Evolutionary conservation across 2,113 vertebrate genomes (phyloP).

Genomic region (Platanista minor): DNA sequence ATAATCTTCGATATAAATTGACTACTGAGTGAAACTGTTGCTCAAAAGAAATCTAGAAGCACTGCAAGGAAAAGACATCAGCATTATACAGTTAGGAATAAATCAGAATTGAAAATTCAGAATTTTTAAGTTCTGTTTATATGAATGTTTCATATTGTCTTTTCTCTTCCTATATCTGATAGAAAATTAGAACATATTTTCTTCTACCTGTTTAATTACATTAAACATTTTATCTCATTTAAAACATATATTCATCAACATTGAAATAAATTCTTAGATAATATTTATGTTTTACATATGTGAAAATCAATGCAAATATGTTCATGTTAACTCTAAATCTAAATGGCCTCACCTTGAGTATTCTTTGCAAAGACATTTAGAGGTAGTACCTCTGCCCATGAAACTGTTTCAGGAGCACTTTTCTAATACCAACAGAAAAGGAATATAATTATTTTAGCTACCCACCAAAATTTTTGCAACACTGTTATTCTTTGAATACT

Average conservation of each 20-base stretch:
- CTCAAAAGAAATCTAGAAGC: conserved; percentile 20
- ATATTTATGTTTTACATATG: background rate
- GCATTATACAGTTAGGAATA: conserved; percentile 30
- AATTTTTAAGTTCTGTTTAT: conserved; percentile 14
- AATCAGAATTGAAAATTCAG: conserved; percentile 21
- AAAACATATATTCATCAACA: background rate
- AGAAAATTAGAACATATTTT: conserved; percentile 20
- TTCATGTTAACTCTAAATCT: background rate
- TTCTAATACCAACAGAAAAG: background rate
- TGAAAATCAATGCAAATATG: background rate
- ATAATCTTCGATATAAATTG: conserved; percentile 46
- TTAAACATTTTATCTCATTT: background rate
- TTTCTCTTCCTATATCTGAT: background rate
- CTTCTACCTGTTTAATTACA: background rate
- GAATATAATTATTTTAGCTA: conserved; percentile 29
- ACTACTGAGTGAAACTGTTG: conserved; percentile 22
- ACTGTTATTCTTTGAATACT: conserved; percentile 23
- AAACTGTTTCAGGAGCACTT: background rate
- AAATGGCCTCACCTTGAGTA: background rate
- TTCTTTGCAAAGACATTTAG: conserved; percentile 30
- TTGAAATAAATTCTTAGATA: background rate
- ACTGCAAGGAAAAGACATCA: conserved; percentile 20
- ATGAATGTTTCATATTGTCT: background rate
- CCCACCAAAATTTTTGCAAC: background rate
- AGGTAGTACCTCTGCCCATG: background rate